Evolutionary conservation across 2,797 vertebrate genomes (phyloP).

Genomic region (Malurus splendens): DNA sequence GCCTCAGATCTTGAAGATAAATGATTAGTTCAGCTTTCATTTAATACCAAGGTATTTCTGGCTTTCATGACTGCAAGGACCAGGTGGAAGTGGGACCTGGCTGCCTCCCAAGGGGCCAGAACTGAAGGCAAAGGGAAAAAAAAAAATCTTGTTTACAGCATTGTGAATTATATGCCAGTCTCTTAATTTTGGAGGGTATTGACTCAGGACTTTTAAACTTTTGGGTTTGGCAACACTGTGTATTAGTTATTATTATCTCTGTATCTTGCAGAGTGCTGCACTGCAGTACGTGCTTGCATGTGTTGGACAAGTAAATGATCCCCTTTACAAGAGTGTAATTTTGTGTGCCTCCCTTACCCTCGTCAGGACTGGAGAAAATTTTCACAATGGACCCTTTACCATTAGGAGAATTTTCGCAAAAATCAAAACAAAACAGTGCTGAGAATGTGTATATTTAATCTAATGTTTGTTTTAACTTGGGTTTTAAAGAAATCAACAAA

Average conservation of each 20-base stretch:
- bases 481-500: neutral
- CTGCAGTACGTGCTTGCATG: rapidly evolving
- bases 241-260: neutral
- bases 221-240: neutral
- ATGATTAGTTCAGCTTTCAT: slow-evolving; percentile 10
- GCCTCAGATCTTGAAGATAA: slow-evolving; percentile 18
- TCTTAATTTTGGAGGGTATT: neutral
- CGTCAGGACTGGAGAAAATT: neutral
- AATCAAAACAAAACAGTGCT: neutral
- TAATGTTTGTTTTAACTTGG: neutral
- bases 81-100: slow-evolving; percentile 5
- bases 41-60: slow-evolving; percentile 31
- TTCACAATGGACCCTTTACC: neutral
- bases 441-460: neutral
- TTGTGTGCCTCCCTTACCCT: neutral
- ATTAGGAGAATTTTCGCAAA: neutral
- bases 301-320: neutral
- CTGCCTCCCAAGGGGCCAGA: slow-evolving; percentile 17
- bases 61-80: neutral
- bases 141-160: neutral
- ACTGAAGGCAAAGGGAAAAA: neutral
- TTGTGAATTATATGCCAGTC: neutral
- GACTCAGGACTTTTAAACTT: neutral
- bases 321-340: neutral
- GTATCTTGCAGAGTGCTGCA: neutral